These are phyloP conservation scores for Sinohyriopsis cumingii DNA, from an alignment of 2,888 invertebrate genomes.

Conservation along the genomic window DNA sequence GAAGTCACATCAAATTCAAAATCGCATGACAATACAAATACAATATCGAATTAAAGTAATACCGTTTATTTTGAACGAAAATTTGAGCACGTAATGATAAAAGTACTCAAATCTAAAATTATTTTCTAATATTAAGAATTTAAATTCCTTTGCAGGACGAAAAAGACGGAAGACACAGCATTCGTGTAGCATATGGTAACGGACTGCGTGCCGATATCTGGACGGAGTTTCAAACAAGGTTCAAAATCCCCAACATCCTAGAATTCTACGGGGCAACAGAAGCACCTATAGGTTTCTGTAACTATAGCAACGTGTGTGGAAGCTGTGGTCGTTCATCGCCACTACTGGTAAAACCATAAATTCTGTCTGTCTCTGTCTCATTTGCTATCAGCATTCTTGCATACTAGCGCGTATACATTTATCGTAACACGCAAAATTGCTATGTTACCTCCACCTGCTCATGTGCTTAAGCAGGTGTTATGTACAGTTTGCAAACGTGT, in stretches of 20 bases:
- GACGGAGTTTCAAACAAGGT: slow-evolving; percentile 88
- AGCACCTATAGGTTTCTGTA: slow-evolving; percentile 96
- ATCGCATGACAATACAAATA: too few species aligned
- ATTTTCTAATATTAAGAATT: not conserved
- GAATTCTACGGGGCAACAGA: slow-evolving; percentile 98
- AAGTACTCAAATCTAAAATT: not conserved
- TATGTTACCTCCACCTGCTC: too few species aligned
- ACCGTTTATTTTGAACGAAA: too few species aligned
- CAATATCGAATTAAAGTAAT: too few species aligned
- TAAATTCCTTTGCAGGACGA: slow-evolving; percentile 25
- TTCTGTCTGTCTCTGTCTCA: not conserved
- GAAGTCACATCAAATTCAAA: too few species aligned
- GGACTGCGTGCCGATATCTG: slow-evolving; percentile 95
- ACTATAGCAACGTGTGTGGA: slow-evolving; percentile 82
- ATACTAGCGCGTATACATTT: too few species aligned
- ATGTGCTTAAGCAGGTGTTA: too few species aligned
- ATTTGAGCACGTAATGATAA: not conserved
- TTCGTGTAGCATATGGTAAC: slow-evolving; percentile 89
- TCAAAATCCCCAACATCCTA: slow-evolving; percentile 85
- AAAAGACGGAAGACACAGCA: slow-evolving; percentile 60
- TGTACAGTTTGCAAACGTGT: too few species aligned
- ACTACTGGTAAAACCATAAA: slow-evolving; percentile 45
- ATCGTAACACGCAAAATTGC: too few species aligned
- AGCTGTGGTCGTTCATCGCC: slow-evolving; percentile 60
- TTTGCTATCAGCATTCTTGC: too few species aligned